Conservation (phyloP, 2,888 invertebrate genomes). For the Lasioglossum malachurum region DNA sequence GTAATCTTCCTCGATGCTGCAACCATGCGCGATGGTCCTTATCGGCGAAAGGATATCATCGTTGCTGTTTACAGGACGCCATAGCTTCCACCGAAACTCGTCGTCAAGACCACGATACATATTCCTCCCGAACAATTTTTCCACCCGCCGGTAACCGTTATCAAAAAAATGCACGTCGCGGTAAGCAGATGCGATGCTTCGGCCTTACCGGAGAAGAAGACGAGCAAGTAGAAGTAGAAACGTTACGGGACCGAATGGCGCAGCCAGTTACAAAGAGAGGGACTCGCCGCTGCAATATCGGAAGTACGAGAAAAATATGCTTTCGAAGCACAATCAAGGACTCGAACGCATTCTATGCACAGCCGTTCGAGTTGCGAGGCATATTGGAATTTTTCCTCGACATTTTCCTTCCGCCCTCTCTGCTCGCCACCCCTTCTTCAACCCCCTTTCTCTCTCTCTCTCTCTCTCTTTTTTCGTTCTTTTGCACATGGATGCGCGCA, state of each 20-base stretch:
- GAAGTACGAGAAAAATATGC: conserved; percentile 81
- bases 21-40: conserved; percentile 19
- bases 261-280: conserved; percentile 71
- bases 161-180: conserved; percentile 50
- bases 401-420: conserved; percentile 60
- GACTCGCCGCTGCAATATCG: conserved; percentile 76
- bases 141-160: conserved; percentile 24
- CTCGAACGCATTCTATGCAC: conserved; percentile 82
- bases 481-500: neutral
- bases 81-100: neutral
- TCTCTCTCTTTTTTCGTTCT: conserved; percentile 13
- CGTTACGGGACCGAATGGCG: conserved; percentile 52
- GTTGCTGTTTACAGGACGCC: neutral
- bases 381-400: conserved; percentile 82
- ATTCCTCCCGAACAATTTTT: conserved; percentile 30
- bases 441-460: conserved; percentile 4
- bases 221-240: neutral
- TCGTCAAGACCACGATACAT: neutral
- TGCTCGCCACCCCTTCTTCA: conserved; percentile 29
- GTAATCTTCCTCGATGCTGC: conserved; percentile 31
- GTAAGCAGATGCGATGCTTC: conserved; percentile 40
- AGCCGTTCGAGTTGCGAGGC: conserved; percentile 79
- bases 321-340: conserved; percentile 83
- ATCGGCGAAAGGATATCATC: conserved; percentile 21
- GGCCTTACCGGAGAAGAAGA: conserved; percentile 20